phyloP scores from a whole-genome alignment of 2,797 vertebrate species.

The Phoebastria nigripes region DNA sequence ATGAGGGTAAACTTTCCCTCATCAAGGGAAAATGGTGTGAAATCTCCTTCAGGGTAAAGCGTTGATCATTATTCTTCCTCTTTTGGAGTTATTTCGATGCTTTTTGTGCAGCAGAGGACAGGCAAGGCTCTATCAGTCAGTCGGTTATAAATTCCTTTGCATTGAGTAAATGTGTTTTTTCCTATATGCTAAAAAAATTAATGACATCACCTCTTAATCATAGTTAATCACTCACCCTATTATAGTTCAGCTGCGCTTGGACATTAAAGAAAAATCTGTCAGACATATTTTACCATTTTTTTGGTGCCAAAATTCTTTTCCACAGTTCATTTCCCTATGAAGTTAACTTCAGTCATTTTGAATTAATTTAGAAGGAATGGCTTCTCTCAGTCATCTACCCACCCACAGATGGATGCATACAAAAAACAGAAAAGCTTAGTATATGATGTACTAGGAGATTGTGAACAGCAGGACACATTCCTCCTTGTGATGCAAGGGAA shows the following conservation, averaged over 20 bases:
- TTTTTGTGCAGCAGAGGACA: background rate
- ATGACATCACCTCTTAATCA: conserved; percentile 8
- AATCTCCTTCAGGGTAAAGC: background rate
- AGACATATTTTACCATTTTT: background rate
- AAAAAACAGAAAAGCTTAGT: background rate
- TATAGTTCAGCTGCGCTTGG: conserved; percentile 14
- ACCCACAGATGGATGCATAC: background rate
- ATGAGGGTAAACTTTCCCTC: background rate
- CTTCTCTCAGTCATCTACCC: background rate
- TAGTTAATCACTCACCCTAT: background rate
- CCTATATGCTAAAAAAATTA: background rate
- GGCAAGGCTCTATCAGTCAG: background rate
- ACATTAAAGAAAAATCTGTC: conserved; percentile 15
- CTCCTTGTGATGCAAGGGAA: background rate
- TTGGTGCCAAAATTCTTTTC: conserved; percentile 15
- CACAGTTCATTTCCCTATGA: background rate
- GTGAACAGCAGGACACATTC: background rate
- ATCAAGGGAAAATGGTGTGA: background rate
- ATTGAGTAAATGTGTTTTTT: background rate
- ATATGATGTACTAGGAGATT: background rate
- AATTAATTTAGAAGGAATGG: conserved; percentile 31
- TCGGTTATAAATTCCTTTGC: background rate
- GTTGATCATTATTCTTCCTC: background rate
- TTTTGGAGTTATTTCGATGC: background rate
- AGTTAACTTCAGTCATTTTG: conserved; percentile 33